Evolutionary conservation across 2,113 vertebrate species (phyloP).

Genomic region (Manacus vitellinus): DNA sequence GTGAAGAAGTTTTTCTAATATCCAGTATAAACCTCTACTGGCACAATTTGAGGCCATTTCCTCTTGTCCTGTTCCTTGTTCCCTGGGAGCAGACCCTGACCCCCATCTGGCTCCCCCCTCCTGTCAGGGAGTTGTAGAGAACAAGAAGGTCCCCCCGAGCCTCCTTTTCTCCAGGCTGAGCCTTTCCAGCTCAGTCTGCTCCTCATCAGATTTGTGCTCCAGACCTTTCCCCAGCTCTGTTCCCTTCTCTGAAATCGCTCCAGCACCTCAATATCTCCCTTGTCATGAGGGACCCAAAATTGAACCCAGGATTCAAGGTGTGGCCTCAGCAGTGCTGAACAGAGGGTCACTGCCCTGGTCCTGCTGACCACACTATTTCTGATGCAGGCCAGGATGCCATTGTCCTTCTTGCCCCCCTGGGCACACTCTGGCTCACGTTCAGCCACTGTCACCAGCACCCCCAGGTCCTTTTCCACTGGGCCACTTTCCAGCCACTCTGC

Average conservation of each 20-base stretch:
- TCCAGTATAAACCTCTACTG: not conserved
- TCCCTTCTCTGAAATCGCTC: not conserved
- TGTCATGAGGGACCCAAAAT: not conserved
- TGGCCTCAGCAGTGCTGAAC: not conserved
- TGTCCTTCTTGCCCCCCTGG: not conserved
- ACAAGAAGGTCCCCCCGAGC: not conserved
- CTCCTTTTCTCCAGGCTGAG: not conserved
- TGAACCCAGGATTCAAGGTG: not conserved
- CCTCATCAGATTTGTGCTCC: not conserved
- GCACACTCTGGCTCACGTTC: not conserved
- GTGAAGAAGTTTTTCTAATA: not conserved
- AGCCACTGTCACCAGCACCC: not conserved
- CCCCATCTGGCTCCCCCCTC: accelerated
- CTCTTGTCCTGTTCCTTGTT: not conserved
- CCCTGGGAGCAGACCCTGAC: not conserved
- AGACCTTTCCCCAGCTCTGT: not conserved
- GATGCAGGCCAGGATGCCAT: not conserved
- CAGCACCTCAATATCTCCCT: not conserved
- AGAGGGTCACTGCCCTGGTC: not conserved
- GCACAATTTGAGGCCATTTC: not conserved
- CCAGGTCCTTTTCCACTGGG: not conserved
- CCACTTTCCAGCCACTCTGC: not conserved
- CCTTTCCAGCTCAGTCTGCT: not conserved
- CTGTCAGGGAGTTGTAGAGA: not conserved
- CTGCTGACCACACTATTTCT: not conserved